Evolutionary conservation across 35 echinoderm and acorn worm species (phyloP).

Genomic region (Stichopus chloronotus): DNA sequence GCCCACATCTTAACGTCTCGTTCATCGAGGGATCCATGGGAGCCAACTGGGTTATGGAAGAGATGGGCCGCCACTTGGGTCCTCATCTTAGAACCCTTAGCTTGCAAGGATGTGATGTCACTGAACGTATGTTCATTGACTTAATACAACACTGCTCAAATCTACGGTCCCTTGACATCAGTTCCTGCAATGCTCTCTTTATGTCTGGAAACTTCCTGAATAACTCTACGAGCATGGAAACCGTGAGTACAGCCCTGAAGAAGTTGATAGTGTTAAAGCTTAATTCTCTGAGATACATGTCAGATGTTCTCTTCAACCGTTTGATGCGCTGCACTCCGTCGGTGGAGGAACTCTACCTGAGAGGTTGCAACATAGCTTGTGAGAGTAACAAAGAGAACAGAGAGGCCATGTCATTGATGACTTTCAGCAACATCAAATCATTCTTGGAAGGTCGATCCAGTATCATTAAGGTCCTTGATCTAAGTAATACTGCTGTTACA

Average conservation of each 20-base stretch:
- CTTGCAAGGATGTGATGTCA: constrained; percentile 84
- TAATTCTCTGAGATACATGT: constrained; percentile 70
- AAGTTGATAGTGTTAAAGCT: constrained; percentile 65
- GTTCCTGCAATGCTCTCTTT: constrained; percentile 91
- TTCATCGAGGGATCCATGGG: constrained; percentile 72
- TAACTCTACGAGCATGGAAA: constrained; percentile 46
- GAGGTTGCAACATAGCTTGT: constrained; percentile 83
- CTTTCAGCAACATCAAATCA: constrained; percentile 68
- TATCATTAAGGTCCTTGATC: constrained; percentile 55
- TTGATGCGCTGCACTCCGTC: constrained; percentile 61
- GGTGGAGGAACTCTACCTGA: constrained; percentile 68
- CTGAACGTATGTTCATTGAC: constrained; percentile 67
- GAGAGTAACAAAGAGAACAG: constrained; percentile 58
- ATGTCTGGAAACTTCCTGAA: constrained; percentile 83
- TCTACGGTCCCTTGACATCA: constrained; percentile 69
- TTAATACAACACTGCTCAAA: constrained; percentile 80
- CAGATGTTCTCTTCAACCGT: constrained; percentile 74
- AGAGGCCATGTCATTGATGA: constrained; percentile 66
- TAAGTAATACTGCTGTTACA: constrained; percentile 74
- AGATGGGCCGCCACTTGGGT: constrained; percentile 79
- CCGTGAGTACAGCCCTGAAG: constrained; percentile 35
- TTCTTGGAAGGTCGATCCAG: constrained; percentile 43
- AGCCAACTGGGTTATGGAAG: constrained; percentile 61
- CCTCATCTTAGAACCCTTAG: constrained; percentile 69
- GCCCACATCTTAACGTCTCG: constrained; percentile 79